Evolutionary conservation across 1,140 invertebrate species (phyloP), one percentile per base, ranked within the genome.

Genomic region (Aphaenogaster ashmeadi): DNA sequence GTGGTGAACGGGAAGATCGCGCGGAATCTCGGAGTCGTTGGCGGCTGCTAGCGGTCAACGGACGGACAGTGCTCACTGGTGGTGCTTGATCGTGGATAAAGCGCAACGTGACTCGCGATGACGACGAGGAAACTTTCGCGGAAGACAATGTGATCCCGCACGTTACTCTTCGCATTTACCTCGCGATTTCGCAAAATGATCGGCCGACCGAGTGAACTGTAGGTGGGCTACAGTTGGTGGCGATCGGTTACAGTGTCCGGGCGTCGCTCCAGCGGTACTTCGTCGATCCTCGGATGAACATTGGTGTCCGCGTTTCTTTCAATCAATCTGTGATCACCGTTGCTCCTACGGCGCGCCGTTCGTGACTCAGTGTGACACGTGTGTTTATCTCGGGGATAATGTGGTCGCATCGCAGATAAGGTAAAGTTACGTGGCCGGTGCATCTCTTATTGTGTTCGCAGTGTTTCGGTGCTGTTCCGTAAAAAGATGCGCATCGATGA

Each of bases 291-390:
- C 71, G 88, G 81, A 60, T 38, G 47, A 52, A 90, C 89, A 87
- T 74, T 89, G 83, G 88, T 90, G 89, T 84, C 87, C 71, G 67
- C 80, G 27, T 74, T 74, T 47, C 80, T 84, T 18, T 71, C 18
- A 50, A 74, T 60, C 87, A 72, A 38, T 52, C 56, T 54, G 33
- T 69, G 72, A 86, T 75, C 71, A 33, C 44, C 52, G 66, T 47
- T 71, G 36, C 62, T 41, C 18, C 54, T 84, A 13, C 80, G 69
- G 15, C 64, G 38, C 79, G 38, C 69, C 80, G 80, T 84, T 80
- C 87, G 90, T 91, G 89, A 90, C 86, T 88, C 64, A 90, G 89
- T 90, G 90, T 91, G 89, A 90, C 90, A 90, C 90, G 89, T 91
- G 90, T 72, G 72, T 79, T 87, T 86, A 90, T 87, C 83, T 84